Evolutionary conservation across 2,888 invertebrate species (phyloP), one percentile per base, ranked within the genome.

Genomic region (Dryobota labecula): DNA sequence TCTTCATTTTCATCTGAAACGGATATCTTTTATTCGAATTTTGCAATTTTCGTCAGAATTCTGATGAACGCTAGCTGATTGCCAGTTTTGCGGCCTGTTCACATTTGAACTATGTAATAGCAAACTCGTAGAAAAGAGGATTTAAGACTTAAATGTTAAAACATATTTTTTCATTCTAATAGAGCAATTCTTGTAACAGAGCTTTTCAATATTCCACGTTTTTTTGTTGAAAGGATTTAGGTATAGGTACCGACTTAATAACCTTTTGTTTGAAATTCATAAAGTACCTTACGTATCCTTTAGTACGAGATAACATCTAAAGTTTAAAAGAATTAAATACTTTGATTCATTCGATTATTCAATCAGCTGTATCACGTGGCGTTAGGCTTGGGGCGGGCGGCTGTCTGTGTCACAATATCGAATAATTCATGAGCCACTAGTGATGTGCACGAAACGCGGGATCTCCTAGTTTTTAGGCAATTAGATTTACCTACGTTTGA

Each of bases 391-490:
- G 71, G 82, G 83, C 80, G 83, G 84, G 75, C 83, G 80, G 82
- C 76, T 57, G 63, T 66, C 49, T 80, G 86, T 93, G 93, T 92
- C 93, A 92, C 92, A 94, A 93, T 86, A 87, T 82, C 82, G 94
- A 94, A 94, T 94, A 90, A 95, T 94, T 94, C 93, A 95, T 95
- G 92, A 93, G 71, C 27, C 11, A n/a, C 73, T 82, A 82, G 84
- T 82, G 84, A 71, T 82, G 80, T 69, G 62, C 62, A n/a, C 49
- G 30, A 4, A 58, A 63, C 38, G 47, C 54, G 61, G 60, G 47
- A 66, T 24, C n/a, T 36, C 56, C 57, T 20, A 61, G n/a, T 68
- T 75, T 79, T 78, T 54, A 64, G 54, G 8, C 27, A n/a, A 43
- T 70, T 67, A 65, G 36, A 67, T 72, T 65, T 66, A 64, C 54